Evolutionary conservation across 2,888 invertebrate species (phyloP).

Genomic region (Diaphora mendica): DNA sequence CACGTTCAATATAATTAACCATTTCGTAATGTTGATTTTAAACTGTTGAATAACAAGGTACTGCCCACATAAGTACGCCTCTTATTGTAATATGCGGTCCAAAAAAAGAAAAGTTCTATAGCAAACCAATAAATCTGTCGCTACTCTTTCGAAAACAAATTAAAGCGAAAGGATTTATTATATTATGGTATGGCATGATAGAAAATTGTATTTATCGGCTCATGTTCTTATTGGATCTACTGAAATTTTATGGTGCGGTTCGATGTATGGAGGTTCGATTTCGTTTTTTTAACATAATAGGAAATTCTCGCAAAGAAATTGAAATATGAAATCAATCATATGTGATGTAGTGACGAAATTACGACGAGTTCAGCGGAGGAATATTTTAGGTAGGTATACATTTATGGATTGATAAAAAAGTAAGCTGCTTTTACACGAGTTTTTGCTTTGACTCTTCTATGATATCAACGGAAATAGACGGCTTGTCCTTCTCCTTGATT

Average conservation of each 20-base stretch:
- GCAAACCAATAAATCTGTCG: conserved; percentile 41
- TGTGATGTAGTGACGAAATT: background rate
- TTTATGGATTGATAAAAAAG: background rate
- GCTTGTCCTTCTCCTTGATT: background rate
- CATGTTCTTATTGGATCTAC: conserved; percentile 1
- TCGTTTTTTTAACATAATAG: background rate
- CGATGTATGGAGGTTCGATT: background rate
- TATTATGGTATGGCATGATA: conserved; percentile 23
- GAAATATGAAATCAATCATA: background rate
- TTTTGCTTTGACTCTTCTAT: background rate
- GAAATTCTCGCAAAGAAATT: background rate
- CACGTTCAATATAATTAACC: conserved; percentile 38
- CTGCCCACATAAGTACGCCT: conserved; percentile 7
- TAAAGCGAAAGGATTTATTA: conserved; percentile 37
- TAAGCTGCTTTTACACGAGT: background rate
- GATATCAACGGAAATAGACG: too few relatives aligned
- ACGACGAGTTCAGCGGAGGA: background rate
- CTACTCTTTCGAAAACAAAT: conserved; percentile 29
- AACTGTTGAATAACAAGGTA: conserved; percentile 21
- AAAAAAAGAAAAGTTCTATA: conserved; percentile 26
- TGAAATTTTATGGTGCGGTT: background rate
- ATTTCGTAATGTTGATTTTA: conserved; percentile 37
- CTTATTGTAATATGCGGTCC: conserved; percentile 11
- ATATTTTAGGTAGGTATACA: background rate
- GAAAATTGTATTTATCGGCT: conserved; percentile 13